Evolutionary conservation across 2,113 vertebrate genomes (phyloP).

Genomic region (Taurulus bubalis): DNA sequence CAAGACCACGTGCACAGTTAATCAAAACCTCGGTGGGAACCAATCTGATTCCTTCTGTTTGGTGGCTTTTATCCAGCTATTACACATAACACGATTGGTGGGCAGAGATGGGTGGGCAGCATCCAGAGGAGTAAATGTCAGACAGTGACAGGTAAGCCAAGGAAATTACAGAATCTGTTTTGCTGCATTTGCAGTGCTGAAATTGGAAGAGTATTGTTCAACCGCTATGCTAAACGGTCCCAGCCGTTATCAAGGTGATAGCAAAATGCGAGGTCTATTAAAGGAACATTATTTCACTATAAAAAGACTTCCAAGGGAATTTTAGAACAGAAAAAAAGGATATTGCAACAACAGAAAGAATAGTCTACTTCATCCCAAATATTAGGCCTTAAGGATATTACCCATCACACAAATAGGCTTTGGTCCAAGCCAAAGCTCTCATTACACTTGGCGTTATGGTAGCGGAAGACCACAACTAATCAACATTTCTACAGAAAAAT

Average conservation of each 20-base stretch:
- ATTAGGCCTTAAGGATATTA: conserved; percentile 6
- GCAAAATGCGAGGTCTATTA: background rate
- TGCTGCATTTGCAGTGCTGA: conserved; percentile 44
- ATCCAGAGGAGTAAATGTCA: conserved; percentile 70
- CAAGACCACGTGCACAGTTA: conserved; percentile 39
- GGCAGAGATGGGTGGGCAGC: conserved; percentile 36
- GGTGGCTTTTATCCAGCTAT: conserved; percentile 65
- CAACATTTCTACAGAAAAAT: background rate
- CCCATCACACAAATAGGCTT: background rate
- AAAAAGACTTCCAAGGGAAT: background rate
- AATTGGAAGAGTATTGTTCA: conserved; percentile 48
- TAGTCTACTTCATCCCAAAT: background rate
- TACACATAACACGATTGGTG: conserved; percentile 66
- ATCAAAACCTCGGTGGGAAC: conserved; percentile 59
- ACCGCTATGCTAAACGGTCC: conserved; percentile 10
- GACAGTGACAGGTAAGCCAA: conserved; percentile 51
- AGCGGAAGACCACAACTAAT: background rate
- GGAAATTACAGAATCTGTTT: conserved; percentile 70
- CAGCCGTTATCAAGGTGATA: conserved; percentile 10
- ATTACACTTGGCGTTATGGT: background rate
- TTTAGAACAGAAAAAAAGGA: background rate
- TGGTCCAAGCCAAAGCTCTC: background rate
- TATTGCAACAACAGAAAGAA: background rate
- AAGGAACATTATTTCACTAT: conserved; percentile 19
- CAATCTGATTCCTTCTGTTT: conserved; percentile 42